Evolutionary conservation across 2,113 vertebrate species (phyloP), one percentile per base, ranked within the genome.

Genomic region (Cryptoleucopteryx plumbea): DNA sequence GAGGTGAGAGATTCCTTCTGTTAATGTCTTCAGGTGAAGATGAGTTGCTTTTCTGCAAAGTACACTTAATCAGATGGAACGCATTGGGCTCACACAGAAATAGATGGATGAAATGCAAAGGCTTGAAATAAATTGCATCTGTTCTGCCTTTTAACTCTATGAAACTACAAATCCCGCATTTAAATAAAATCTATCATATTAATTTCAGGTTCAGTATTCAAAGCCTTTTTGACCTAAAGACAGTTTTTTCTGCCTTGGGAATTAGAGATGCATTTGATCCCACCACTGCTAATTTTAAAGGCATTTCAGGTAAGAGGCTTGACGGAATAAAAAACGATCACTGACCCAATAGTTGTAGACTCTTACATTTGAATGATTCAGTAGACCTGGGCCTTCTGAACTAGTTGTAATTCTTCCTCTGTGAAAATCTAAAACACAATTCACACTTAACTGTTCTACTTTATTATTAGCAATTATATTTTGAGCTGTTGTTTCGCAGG

Each of bases 261-360:
- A 97, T 99, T 90, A 98, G 96, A 29, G 98, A 99, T 16, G 98
- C 99, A 65, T 99, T 99, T 89, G 98, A 98, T 94, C 99, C 99
- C 9, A 82, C 95, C 22, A 92, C 97, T 61, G 99, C 99, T n/a
- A 98, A 99, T 97, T 99, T 99, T 97, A 98, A 98, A 78, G 99
- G 98, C 89, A 98, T 99, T 96, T 99, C 99, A 98, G 99, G 99
- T 99, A 97, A 97, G 80, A 87, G 36, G 7, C 29, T 62, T 58
- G 66, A 42, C 58, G 86, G 80, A 88, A 94, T 85, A 74, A 31
- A 40, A 88, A 55, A 26, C 45, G 4, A 82, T 75, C 61, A 13
- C 16, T 86, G 34, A 73, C 34, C 29, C 59, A 42, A 12, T 32
- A 63, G 25, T 9, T 81, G 40, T 18, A 86, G 31, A 52, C 22